Conservation (phyloP, 1,140 invertebrate species). For the Bursaphelenchus mucronatus region DNA sequence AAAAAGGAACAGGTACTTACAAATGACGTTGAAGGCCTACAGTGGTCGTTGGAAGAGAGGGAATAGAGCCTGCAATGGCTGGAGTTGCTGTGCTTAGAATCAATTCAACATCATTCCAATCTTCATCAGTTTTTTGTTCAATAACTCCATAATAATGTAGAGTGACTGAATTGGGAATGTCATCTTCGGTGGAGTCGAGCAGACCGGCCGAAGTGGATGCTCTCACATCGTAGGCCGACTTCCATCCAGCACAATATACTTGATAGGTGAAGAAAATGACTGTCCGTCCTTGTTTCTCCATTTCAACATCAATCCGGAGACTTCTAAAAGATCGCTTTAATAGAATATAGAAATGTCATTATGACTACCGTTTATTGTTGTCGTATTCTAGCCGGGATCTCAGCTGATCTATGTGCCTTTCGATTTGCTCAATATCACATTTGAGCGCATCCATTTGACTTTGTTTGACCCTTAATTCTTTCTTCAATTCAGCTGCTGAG, state of each 20-base stretch:
- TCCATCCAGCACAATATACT: slow-evolving; percentile 56
- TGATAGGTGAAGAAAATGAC: slow-evolving; percentile 53
- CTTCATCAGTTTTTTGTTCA: slow-evolving; percentile 63
- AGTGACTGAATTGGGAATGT: slow-evolving; percentile 39
- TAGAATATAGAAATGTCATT: background rate
- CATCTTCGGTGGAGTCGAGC: background rate
- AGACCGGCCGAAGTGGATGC: slow-evolving; percentile 40
- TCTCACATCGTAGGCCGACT: slow-evolving; percentile 54
- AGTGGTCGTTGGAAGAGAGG: slow-evolving; percentile 51
- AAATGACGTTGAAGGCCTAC: slow-evolving; percentile 40
- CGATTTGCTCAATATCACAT: slow-evolving; percentile 43
- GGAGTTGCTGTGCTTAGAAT: slow-evolving; percentile 63
- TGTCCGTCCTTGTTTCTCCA: slow-evolving; percentile 27
- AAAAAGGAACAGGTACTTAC: slow-evolving; percentile 20
- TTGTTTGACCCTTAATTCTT: slow-evolving; percentile 48
- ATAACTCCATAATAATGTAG: slow-evolving; percentile 64
- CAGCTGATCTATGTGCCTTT: slow-evolving; percentile 53
- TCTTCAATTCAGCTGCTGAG: slow-evolving; percentile 43
- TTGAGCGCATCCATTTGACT: slow-evolving; percentile 33
- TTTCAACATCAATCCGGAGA: slow-evolving; percentile 50
- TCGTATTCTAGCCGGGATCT: slow-evolving; percentile 54
- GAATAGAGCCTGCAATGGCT: slow-evolving; percentile 62
- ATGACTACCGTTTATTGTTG: slow-evolving; percentile 52
- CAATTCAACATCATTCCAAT: slow-evolving; percentile 63
- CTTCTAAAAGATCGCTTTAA: slow-evolving; percentile 33